A percentile compares a stretch with the other conserved stretches of the same genome.
Conservation (phyloP, 35 echinoderm and acorn worm species). For the Heliocidaris tuberculata region DNA sequence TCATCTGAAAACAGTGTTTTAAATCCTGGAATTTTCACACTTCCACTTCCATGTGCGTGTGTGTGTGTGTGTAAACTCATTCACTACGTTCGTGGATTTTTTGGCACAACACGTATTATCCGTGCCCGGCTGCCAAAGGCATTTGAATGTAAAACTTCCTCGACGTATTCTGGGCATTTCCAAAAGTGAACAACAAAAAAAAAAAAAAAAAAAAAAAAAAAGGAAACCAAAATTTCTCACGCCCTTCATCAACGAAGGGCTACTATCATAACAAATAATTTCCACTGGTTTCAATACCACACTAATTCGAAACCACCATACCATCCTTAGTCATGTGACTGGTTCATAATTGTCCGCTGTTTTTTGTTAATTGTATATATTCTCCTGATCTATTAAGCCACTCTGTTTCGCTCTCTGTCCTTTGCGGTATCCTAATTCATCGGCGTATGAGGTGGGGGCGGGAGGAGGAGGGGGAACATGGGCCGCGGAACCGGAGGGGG, state of each 20-base stretch:
- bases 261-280: neutral
- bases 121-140: neutral
- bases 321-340: neutral
- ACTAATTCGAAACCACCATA: neutral
- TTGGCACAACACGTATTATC: neutral
- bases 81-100: neutral
- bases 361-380: neutral
- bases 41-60: neutral
- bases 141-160: slow-evolving; percentile 15
- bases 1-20: neutral
- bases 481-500: too few relatives aligned
- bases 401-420: too few relatives aligned
- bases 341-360: neutral
- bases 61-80: too few relatives aligned
- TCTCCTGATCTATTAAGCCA: too few relatives aligned
- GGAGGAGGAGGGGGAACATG: too few relatives aligned
- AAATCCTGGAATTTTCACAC: neutral
- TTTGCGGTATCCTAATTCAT: too few relatives aligned
- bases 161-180: neutral
- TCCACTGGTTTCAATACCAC: neutral
- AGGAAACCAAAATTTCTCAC: slow-evolving; percentile 4
- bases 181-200: too few relatives aligned
- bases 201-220: too few relatives aligned
- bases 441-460: too few relatives aligned
- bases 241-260: neutral